Evolutionary conservation across 2,888 invertebrate species (phyloP), one percentile per base, ranked within the genome.

Genomic region (Mechanitis messenoides): DNA sequence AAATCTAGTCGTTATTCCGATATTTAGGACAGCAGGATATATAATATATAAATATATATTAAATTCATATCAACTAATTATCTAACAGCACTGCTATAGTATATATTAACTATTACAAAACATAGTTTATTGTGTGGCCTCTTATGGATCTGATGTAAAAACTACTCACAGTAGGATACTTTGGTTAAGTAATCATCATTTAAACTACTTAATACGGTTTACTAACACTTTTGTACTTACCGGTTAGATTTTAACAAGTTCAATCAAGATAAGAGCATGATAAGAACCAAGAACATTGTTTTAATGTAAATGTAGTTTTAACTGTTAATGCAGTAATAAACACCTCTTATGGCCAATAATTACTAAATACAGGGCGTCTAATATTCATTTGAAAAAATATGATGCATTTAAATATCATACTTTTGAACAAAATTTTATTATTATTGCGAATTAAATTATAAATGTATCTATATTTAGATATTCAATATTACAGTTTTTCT

Each of bases 251-350:
- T 50, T 31, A 31, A 59, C 57, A 20, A 59, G 35, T 55, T 59
- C 20, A 20, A 20, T 65, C 45, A 55, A 55, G 55, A 61, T 64
- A 63, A 57, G 59, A 50, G 60, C 61, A 59, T 60, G 55, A 63
- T 59, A 63, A 62, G 56, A 45, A 56, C 58, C 55, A 60, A 42
- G 9, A 42, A 9, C 42, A 9, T 42, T 42, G 42, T 42, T 62
- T 63, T 61, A 61, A 55, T 53, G 58, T 59, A 64, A 68, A 60
- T 60, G 60, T 58, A 56, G 55, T 47, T 53, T 61, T 64, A 53
- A 59, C 50, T 42, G 62, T 61, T 64, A 64, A 60, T 64, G 58
- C 64, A 46, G 55, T 60, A 60, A 63, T 66, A 67, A 65, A 69
- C 66, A 66, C 63, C 64, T 64, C 58, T 45, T 65, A 64, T 47